These are phyloP conservation scores for Psephotus haematonotus DNA, from an alignment of 2,113 vertebrate species.

Conservation along the genomic window DNA sequence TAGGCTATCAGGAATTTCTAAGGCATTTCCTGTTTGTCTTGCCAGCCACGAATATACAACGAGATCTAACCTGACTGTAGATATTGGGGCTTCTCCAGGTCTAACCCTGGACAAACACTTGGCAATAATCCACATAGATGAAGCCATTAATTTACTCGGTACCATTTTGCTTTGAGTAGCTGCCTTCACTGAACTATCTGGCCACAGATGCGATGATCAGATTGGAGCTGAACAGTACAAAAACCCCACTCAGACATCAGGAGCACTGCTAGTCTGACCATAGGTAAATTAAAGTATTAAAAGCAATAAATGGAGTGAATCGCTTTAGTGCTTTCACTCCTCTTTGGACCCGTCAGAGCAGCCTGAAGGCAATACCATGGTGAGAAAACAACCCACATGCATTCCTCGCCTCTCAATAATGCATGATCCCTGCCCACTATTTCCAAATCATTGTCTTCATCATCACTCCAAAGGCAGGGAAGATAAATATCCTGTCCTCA, in stretches of 20 bases:
- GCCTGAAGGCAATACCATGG: slow-evolving; percentile 6
- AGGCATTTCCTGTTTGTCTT: not conserved
- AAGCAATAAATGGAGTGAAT: not conserved
- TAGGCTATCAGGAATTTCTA: not conserved
- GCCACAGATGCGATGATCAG: not conserved
- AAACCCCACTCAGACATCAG: not conserved
- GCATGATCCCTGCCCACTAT: slow-evolving; percentile 50
- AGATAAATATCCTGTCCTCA: slow-evolving; percentile 53
- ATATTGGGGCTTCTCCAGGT: not conserved
- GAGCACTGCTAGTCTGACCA: not conserved
- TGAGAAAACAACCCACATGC: slow-evolving; percentile 21
- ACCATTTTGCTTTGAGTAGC: not conserved
- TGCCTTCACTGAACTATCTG: not conserved
- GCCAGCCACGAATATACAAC: not conserved
- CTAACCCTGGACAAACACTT: not conserved
- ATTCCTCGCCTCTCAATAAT: slow-evolving; percentile 40
- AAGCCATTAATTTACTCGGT: not conserved
- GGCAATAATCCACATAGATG: not conserved
- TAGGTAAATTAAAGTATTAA: not conserved
- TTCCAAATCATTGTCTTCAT: slow-evolving; percentile 45
- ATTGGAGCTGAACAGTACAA: not conserved
- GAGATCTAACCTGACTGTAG: not conserved
- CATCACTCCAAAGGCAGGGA: slow-evolving; percentile 27
- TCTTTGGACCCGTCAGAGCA: not conserved
- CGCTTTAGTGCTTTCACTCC: slow-evolving; percentile 52